phyloP scores from a whole-genome alignment of 1,140 invertebrate species.

The Drosophila littoralis region DNA sequence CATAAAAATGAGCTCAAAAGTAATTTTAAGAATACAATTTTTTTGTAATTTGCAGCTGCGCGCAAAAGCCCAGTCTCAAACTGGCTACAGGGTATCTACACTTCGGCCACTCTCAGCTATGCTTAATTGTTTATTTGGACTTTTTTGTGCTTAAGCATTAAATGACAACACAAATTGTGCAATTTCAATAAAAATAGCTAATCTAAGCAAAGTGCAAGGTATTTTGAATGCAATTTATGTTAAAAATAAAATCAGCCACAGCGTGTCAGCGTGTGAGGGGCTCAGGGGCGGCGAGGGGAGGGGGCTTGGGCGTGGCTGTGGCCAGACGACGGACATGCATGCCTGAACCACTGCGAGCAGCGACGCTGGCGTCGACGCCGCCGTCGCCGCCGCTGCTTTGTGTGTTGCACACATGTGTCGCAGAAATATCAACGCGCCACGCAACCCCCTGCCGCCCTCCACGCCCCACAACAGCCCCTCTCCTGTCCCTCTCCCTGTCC shows the following conservation, averaged over 20 bases:
- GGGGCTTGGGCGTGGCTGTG: constrained; percentile 2
- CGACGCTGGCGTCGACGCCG: constrained; percentile 17
- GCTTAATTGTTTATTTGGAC: background rate
- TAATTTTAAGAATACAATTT: no score
- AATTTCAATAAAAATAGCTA: constrained; percentile 59
- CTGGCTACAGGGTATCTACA: background rate
- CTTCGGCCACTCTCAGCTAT: constrained; percentile 1
- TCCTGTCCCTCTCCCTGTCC: constrained; percentile 4
- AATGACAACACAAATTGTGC: constrained; percentile 46
- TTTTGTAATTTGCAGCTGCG: no score
- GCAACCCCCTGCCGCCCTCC: constrained; percentile 15
- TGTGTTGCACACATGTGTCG: constrained; percentile 59
- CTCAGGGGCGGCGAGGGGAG: background rate
- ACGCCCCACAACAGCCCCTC: background rate
- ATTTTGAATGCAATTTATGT: constrained; percentile 69
- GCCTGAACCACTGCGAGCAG: constrained; percentile 46
- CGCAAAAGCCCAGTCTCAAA: no score
- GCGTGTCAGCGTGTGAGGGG: background rate
- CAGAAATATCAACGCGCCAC: constrained; percentile 42
- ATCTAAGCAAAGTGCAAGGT: constrained; percentile 67
- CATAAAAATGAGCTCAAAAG: no score
- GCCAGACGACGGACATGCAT: constrained; percentile 63
- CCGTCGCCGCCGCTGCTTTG: background rate
- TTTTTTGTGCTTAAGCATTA: constrained; percentile 22
- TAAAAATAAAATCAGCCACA: constrained; percentile 58